phyloP scores from a whole-genome alignment of 2,888 invertebrate species.

The Brachylomia viminalis region DNA sequence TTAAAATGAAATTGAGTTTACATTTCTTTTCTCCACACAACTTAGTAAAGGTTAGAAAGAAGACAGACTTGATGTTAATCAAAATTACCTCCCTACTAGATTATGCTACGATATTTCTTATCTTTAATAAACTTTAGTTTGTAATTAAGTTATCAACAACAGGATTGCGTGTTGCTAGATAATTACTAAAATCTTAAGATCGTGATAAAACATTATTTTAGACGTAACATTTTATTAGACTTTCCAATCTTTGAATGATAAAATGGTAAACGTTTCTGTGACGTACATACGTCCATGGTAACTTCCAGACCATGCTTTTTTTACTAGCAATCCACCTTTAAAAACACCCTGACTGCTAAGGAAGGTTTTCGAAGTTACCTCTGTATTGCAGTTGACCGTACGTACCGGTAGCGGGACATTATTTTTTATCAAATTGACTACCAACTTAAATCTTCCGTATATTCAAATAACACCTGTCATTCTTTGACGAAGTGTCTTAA shows the following conservation, averaged over 20 bases:
- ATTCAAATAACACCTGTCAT: not conserved
- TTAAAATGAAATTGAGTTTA: not conserved
- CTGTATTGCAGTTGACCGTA: too few relatives aligned
- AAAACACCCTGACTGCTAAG: not conserved
- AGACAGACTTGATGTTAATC: not conserved
- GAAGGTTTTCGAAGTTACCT: not conserved
- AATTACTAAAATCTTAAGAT: not conserved
- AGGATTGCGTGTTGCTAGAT: not conserved
- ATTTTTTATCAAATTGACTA: too few relatives aligned
- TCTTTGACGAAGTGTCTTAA: not conserved
- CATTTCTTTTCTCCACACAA: not conserved
- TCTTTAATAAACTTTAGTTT: not conserved
- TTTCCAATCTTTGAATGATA: not conserved
- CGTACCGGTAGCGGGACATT: too few relatives aligned
- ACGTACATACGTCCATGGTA: not conserved
- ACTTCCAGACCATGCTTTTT: not conserved
- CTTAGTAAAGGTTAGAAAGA: not conserved
- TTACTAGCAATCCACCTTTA: not conserved
- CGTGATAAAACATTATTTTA: not conserved
- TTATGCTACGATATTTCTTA: not conserved
- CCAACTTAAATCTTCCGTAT: not conserved
- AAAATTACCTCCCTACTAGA: not conserved
- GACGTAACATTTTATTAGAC: not conserved
- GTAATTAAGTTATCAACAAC: not conserved
- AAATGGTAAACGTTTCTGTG: not conserved